Conservation (phyloP, 2,113 vertebrate species). For the Syngnathus floridae region DNA sequence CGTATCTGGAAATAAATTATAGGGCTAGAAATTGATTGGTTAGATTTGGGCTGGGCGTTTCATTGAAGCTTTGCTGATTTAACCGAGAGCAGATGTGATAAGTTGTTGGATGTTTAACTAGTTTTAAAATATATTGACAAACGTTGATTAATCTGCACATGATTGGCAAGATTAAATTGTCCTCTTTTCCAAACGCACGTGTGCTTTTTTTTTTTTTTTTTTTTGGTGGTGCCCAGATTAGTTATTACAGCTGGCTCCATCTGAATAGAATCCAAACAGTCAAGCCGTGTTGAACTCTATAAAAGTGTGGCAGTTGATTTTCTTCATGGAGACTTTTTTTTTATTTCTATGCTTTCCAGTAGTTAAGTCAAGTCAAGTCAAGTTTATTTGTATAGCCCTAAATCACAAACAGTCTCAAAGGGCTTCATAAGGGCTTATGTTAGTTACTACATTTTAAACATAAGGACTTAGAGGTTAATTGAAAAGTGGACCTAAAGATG, state of each 20-base stretch:
- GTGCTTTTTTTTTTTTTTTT: background rate
- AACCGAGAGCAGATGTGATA: conserved; percentile 54
- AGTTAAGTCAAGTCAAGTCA: too few species aligned
- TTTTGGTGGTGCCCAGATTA: conserved; percentile 44
- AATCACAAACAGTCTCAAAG: too few species aligned
- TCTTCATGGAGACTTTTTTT: conserved; percentile 22
- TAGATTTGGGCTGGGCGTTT: conserved; percentile 14
- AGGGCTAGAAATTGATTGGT: conserved; percentile 36
- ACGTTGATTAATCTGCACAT: conserved; percentile 23
- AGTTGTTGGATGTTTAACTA: conserved; percentile 11
- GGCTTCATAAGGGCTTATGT: too few species aligned
- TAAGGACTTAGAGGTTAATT: conserved; percentile 16
- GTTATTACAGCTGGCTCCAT: conserved; percentile 36
- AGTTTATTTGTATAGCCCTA: too few species aligned
- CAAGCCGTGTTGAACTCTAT: conserved; percentile 22
- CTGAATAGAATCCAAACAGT: conserved; percentile 41
- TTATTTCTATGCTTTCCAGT: conserved; percentile 11
- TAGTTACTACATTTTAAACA: conserved; percentile 20
- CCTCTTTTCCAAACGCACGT: conserved; percentile 55
- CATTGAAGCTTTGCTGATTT: conserved; percentile 37
- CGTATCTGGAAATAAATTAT: conserved; percentile 13
- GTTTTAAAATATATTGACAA: background rate
- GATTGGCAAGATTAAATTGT: conserved; percentile 49
- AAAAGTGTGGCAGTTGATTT: conserved; percentile 3
- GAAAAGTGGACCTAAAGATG: conserved; percentile 11